These are phyloP conservation scores for Grallaria varia DNA, from an alignment of 2,113 vertebrate genomes.

Conservation along the genomic window DNA sequence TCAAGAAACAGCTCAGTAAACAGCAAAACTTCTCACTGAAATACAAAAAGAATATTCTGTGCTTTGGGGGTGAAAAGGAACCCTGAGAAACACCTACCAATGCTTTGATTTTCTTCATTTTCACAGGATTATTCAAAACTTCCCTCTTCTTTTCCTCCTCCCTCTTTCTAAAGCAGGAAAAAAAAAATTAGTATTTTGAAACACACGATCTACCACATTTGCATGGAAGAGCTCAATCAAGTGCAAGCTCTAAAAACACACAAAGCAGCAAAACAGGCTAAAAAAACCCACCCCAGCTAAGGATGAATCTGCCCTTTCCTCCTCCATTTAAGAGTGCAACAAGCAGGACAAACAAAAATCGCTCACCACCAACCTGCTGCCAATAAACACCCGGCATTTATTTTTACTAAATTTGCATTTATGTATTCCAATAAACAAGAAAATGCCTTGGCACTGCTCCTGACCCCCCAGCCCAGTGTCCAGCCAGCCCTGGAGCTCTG, in stretches of 20 bases:
- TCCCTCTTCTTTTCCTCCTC: slow-evolving; percentile 96
- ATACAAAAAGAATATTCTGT: too few relatives aligned
- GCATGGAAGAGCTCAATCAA: too few relatives aligned
- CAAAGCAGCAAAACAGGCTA: neutral
- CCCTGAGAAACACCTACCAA: slow-evolving; percentile 76
- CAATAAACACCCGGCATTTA: neutral
- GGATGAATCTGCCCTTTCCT: neutral
- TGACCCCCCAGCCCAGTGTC: too few relatives aligned
- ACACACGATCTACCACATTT: neutral
- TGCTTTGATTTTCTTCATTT: slow-evolving; percentile 97
- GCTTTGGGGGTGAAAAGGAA: neutral
- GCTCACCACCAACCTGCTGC: neutral
- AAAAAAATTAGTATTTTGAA: neutral
- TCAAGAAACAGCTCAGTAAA: neutral
- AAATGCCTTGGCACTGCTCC: neutral
- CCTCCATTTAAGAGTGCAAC: too few relatives aligned
- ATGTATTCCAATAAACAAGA: neutral
- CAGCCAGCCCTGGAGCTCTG: neutral
- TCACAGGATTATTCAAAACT: slow-evolving; percentile 93
- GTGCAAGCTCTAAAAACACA: neutral
- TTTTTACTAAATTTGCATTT: neutral
- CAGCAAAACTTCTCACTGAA: too few relatives aligned
- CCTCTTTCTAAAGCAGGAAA: slow-evolving; percentile 79
- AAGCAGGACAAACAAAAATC: neutral
- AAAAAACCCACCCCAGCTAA: neutral